These are phyloP conservation scores for Notothenia coriiceps DNA, from an alignment of 2,113 vertebrate genomes.

Conservation along the genomic window DNA sequence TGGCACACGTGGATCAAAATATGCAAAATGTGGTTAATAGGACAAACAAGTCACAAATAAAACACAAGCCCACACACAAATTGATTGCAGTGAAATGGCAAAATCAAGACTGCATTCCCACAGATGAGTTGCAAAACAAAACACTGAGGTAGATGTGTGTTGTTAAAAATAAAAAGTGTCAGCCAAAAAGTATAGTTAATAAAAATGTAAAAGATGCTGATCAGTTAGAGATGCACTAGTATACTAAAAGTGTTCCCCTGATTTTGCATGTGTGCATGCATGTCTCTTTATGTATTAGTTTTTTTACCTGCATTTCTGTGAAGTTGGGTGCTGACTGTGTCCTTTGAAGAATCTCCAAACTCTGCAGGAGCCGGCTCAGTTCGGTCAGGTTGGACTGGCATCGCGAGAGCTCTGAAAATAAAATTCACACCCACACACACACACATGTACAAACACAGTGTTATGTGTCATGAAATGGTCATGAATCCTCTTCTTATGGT, in stretches of 20 bases:
- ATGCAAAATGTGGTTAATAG: conserved; percentile 86
- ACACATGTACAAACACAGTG: conserved; percentile 28
- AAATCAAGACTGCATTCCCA: conserved; percentile 22
- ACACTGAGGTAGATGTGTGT: conserved; percentile 7
- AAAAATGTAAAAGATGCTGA: conserved; percentile 28
- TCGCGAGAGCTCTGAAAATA: conserved; percentile 92
- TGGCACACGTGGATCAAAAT: conserved; percentile 83
- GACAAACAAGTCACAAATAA: conserved; percentile 73
- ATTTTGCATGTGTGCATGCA: background rate
- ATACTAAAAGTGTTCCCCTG: no score
- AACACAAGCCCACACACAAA: conserved; percentile 44
- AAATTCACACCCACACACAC: conserved; percentile 31
- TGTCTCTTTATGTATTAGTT: no score
- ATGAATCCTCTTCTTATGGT: conserved; percentile 17
- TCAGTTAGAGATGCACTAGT: conserved; percentile 16
- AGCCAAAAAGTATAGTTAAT: conserved; percentile 13
- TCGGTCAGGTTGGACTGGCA: conserved; percentile 97
- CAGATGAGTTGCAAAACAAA: conserved; percentile 50
- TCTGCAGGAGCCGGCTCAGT: conserved; percentile 95
- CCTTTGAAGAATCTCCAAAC: conserved; percentile 97
- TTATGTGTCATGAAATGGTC: conserved; percentile 16
- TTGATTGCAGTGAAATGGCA: conserved; percentile 57
- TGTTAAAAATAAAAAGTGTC: conserved; percentile 13
- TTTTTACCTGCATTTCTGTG: conserved; percentile 86
- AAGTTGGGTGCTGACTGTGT: conserved; percentile 98